Percentiles rank a stretch among this genome's conserved stretches.
Conservation (phyloP, 2,888 invertebrate genomes). For the Tipula vernalis region DNA sequence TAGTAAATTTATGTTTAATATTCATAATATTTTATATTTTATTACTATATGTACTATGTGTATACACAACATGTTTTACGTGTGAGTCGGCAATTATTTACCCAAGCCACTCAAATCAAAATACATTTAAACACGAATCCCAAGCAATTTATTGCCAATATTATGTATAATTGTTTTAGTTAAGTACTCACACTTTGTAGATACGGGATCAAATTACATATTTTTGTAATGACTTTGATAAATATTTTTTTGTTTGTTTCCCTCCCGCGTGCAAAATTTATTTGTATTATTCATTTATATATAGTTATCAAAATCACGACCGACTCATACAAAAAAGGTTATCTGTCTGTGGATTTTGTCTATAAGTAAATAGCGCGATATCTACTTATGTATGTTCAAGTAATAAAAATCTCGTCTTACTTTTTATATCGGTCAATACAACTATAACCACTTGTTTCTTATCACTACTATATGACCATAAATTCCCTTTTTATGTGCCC, state of each 20-base stretch:
- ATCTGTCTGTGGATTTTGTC: not conserved
- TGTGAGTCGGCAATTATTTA: not conserved
- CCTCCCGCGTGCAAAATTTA: not conserved
- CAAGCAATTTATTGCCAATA: not conserved
- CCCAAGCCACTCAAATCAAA: not conserved
- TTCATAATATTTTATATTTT: not conserved
- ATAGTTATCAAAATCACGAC: not conserved
- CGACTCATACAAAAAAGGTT: not conserved
- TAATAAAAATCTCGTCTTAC: too few relatives aligned
- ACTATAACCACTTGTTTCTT: not conserved
- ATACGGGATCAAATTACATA: not conserved
- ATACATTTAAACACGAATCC: not conserved
- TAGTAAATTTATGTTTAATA: not conserved
- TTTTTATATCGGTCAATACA: not conserved
- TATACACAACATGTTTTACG: not conserved
- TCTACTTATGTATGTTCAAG: not conserved
- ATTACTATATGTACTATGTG: not conserved
- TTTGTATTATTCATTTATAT: not conserved
- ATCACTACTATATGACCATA: not conserved
- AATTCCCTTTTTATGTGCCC: not conserved
- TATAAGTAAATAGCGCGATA: not conserved
- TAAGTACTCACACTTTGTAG: not conserved
- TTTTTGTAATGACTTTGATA: not conserved
- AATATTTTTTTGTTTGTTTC: not conserved
- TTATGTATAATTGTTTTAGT: not conserved